Percentiles rank a stretch among this genome's conserved stretches.
Evolutionary conservation across 2,797 vertebrate species (phyloP).

Genomic region (Lagocephalus sceleratus): DNA sequence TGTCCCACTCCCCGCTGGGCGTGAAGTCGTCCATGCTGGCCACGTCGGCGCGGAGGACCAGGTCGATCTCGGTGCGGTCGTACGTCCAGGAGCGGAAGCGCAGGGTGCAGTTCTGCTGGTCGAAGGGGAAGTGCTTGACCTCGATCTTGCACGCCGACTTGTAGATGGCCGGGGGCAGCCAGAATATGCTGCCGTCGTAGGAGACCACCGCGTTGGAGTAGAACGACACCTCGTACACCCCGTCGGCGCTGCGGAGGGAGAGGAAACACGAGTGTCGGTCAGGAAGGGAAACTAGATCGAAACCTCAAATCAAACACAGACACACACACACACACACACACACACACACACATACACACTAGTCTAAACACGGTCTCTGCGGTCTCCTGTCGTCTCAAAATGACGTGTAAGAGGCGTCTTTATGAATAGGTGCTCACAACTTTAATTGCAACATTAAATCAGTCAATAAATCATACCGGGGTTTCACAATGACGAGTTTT

Average conservation of each 20-base stretch:
- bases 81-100: slow-evolving; percentile 98
- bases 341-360: not conserved
- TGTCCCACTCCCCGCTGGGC: slow-evolving; percentile 97
- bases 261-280: slow-evolving; percentile 10
- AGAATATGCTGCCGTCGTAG: slow-evolving; percentile 93
- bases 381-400: too few species aligned
- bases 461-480: slow-evolving; percentile 15
- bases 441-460: not conserved
- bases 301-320: not conserved
- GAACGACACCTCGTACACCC: slow-evolving; percentile 97
- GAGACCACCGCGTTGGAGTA: slow-evolving; percentile 96
- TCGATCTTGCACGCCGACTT: slow-evolving; percentile 97
- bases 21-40: slow-evolving; percentile 98
- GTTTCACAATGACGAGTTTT: slow-evolving; percentile 1
- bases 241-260: slow-evolving; percentile 81
- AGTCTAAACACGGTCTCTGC: too few species aligned
- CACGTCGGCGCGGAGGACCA: slow-evolving; percentile 90
- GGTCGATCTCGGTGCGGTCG: slow-evolving; percentile 92
- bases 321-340: not conserved
- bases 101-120: slow-evolving; percentile 98
- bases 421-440: too few species aligned
- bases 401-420: too few species aligned
- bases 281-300: slow-evolving; percentile 4
- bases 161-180: slow-evolving; percentile 95
- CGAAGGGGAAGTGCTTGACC: slow-evolving; percentile 96